Evolutionary conservation across 1,140 invertebrate species (phyloP).

Genomic region (Contarinia nasturtii): DNA sequence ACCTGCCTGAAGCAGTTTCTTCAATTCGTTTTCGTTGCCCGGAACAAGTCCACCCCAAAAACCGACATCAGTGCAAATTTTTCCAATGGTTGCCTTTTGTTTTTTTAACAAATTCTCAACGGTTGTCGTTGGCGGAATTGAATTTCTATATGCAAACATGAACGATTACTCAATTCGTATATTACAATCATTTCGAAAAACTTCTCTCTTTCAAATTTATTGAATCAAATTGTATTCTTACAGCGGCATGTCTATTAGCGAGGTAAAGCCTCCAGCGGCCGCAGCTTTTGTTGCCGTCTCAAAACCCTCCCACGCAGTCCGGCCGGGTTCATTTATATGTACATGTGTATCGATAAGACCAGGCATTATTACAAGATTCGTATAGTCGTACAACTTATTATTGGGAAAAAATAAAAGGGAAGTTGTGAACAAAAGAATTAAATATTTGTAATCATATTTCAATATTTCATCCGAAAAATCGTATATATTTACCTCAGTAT

Average conservation of each 20-base stretch:
- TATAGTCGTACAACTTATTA: constrained; percentile 41
- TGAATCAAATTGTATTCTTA: constrained; percentile 15
- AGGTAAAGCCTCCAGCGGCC: constrained; percentile 50
- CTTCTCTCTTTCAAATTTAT: no score
- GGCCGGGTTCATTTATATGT: constrained; percentile 71
- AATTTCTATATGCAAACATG: constrained; percentile 34
- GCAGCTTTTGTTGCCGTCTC: constrained; percentile 45
- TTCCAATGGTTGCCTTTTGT: constrained; percentile 30
- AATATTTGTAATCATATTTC: no score
- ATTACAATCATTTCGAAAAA: no score
- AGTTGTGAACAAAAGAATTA: no score
- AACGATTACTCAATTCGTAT: no score
- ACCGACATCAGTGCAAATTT: constrained; percentile 46
- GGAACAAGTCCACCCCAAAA: constrained; percentile 57
- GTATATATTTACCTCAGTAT: constrained; percentile 12
- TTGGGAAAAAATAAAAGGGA: no score
- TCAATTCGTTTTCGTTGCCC: constrained; percentile 39
- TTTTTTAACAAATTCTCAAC: constrained; percentile 38
- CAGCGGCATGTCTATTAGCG: constrained; percentile 55
- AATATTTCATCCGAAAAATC: no score
- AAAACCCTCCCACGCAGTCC: constrained; percentile 53
- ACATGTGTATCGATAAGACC: constrained; percentile 78
- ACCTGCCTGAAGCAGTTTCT: constrained; percentile 36
- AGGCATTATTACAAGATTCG: constrained; percentile 42
- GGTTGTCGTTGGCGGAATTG: constrained; percentile 46